Base-by-base conservation (phyloP, 2,113 vertebrate species). In the Puntigrus tetrazona region DNA sequence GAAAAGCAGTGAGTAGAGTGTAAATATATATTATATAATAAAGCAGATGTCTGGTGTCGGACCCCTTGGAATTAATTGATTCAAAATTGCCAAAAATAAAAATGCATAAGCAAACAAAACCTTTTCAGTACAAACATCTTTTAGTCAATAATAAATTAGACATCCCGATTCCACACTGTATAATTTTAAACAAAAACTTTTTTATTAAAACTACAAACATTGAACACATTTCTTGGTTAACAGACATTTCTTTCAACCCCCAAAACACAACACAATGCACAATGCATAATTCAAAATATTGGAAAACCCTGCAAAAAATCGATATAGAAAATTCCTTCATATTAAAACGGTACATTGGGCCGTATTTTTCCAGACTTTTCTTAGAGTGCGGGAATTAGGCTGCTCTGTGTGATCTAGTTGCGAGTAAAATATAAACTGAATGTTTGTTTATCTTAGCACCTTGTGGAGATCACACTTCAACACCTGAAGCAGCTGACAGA, bases 401-500 rank as follows among this genome's bases (percentile, higher is more conserved):
- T 25, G 43, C 22, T 9, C 8, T 13, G 14, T 69, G 34, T 69
- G 34, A 69, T 61, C 7, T 29, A 61, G 75, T 57, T 59, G 34
- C 43, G 14, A 80, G 38, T 45, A 22, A 16, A 45, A 43, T 31
- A 27, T 29, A 72, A 65, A 76, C 13, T 10, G 18, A 73, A 70
- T 70, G 63, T 61, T 80, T 70, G 45, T 22, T 47, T 79, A 13
- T 72, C 18, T 6, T 38, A 31, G 36, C 16, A 43, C 5, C 47
- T 31, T 3, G 27, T 29, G 50, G 7, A 73, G 25, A 85, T 78
- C 22, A 7, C 65, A 59, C 83, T 65, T 72, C 63, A 85, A 41
- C 65, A 79, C 50, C 83, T 61, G 27, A 72, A 85, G 47, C 67
- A 4, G 14, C 47, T 22, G 61, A 47, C 78, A 80, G 63, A 70